These are phyloP conservation scores for Metopolophium dirhodum DNA, from an alignment of 1,140 invertebrate species.

Conservation along the genomic window DNA sequence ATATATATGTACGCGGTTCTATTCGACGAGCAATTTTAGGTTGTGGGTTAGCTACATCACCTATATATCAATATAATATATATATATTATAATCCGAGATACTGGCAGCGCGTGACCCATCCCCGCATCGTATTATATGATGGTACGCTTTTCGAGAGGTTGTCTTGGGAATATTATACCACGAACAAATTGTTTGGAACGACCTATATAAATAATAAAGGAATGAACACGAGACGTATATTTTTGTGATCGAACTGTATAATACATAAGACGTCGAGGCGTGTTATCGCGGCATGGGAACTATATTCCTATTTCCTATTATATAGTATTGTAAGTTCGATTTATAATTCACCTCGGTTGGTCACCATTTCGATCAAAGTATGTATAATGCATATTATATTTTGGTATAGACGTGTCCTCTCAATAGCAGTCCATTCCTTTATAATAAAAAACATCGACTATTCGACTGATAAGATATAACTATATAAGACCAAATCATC, in stretches of 20 bases:
- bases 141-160: neutral
- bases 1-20: neutral
- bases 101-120: neutral
- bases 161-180: neutral
- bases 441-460: neutral
- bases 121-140: neutral
- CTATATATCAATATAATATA: too few species aligned
- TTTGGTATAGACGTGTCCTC: neutral
- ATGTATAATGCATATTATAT: neutral
- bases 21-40: neutral
- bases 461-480: too few species aligned
- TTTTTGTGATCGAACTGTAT: neutral
- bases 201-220: neutral
- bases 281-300: neutral
- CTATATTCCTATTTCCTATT: neutral
- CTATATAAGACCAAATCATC: neutral
- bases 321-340: neutral
- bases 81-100: neutral
- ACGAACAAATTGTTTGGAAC: neutral
- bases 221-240: neutral
- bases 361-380: neutral
- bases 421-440: neutral
- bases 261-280: neutral
- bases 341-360: neutral
- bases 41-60: too few species aligned